Evolutionary conservation across 2,888 invertebrate genomes (phyloP).

Genomic region (Dasysyrphus albostriatus): DNA sequence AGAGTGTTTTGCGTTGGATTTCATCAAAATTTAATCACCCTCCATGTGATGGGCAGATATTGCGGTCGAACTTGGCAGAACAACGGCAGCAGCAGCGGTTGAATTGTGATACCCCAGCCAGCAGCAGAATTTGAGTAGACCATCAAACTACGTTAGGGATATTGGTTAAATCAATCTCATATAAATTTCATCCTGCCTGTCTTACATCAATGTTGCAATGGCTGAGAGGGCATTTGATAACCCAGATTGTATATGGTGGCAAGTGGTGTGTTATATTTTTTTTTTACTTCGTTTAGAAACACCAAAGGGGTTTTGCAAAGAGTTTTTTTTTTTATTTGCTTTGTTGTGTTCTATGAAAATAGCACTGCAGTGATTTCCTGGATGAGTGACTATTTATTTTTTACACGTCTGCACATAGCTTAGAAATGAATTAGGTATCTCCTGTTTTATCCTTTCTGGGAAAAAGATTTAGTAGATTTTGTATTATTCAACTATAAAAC

Average conservation of each 20-base stretch:
- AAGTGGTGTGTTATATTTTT: slow-evolving; percentile 15
- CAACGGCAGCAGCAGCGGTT: slow-evolving; percentile 41
- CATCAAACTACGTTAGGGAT: slow-evolving; percentile 25
- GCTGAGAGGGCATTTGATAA: slow-evolving; percentile 28
- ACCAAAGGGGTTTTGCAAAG: neutral
- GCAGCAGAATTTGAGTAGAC: slow-evolving; percentile 24
- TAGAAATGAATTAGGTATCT: neutral
- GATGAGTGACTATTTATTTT: neutral
- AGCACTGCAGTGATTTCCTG: neutral
- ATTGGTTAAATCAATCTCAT: slow-evolving; percentile 67
- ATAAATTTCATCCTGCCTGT: slow-evolving; percentile 56
- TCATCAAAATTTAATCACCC: slow-evolving; percentile 74
- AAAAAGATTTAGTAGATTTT: too few species aligned
- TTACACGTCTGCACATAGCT: neutral
- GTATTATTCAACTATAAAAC: too few species aligned
- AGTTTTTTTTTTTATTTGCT: neutral
- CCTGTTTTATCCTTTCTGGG: too few species aligned
- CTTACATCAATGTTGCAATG: slow-evolving; percentile 62
- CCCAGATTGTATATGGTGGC: neutral
- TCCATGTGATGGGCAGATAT: slow-evolving; percentile 70
- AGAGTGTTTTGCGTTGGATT: slow-evolving; percentile 62
- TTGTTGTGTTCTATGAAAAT: neutral
- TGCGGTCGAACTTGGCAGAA: slow-evolving; percentile 63
- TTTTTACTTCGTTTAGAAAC: neutral
- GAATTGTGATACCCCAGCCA: slow-evolving; percentile 51